Conservation (phyloP, 2,797 vertebrate genomes). For the Margarornis squamiger region DNA sequence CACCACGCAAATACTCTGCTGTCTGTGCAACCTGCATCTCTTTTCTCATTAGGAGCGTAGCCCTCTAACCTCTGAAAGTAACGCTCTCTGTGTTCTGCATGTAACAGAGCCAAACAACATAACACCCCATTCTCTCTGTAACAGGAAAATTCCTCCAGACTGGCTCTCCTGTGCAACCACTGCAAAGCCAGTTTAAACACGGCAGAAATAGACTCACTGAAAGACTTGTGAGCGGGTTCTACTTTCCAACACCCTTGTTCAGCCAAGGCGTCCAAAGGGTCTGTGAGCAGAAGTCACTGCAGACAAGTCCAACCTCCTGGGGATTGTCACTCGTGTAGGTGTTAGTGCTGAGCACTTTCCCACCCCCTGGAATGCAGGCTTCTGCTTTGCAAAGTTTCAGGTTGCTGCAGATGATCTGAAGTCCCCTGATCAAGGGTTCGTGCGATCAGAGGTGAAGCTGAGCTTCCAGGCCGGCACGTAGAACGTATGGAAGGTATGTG, state of each 20-base stretch:
- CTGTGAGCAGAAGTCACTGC: not conserved
- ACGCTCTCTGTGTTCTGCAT: not conserved
- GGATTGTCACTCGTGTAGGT: not conserved
- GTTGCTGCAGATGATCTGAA: not conserved
- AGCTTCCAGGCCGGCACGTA: not conserved
- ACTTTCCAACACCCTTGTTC: not conserved
- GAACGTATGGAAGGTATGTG: not conserved
- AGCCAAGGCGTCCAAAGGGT: not conserved
- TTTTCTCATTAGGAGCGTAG: not conserved
- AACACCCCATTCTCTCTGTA: not conserved
- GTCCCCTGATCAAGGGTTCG: fast-evolving
- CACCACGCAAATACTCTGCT: not conserved
- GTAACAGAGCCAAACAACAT: not conserved
- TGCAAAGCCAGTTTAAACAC: not conserved
- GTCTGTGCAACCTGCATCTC: not conserved
- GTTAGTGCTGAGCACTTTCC: not conserved
- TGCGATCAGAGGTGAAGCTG: fast-evolving
- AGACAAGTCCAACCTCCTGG: fast-evolving
- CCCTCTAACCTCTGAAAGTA: not conserved
- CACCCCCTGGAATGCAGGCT: not conserved
- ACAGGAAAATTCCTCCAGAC: not conserved
- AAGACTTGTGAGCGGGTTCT: not conserved
- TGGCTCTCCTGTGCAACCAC: not conserved
- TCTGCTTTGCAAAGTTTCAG: fast-evolving
- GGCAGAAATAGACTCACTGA: not conserved